Conservation (phyloP, 1,140 invertebrate species). For the Temnothorax curvispinosus region DNA sequence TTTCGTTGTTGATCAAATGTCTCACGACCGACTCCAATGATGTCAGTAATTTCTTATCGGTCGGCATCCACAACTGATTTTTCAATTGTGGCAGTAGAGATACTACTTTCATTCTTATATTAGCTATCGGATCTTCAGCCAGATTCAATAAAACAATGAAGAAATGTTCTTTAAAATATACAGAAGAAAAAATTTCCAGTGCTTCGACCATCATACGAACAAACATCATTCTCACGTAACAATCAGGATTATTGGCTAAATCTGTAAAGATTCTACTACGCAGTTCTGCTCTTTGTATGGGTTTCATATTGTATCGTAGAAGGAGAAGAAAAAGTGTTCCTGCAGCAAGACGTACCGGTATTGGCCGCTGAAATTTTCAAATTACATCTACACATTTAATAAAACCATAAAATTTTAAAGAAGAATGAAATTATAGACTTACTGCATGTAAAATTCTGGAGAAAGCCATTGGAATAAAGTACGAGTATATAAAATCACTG, state of each 20-base stretch:
- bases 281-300: conserved; percentile 88
- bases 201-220: conserved; percentile 88
- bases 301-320: conserved; percentile 87
- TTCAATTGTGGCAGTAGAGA: conserved; percentile 88
- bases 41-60: conserved; percentile 87
- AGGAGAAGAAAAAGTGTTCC: conserved; percentile 88
- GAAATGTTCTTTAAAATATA: conserved; percentile 91
- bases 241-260: conserved; percentile 87
- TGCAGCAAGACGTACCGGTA: conserved; percentile 89
- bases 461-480: conserved; percentile 89
- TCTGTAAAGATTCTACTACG: conserved; percentile 86
- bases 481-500: conserved; percentile 89
- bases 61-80: conserved; percentile 87
- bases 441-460: conserved; percentile 88
- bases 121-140: conserved; percentile 88
- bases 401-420: background rate
- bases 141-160: conserved; percentile 87
- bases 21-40: conserved; percentile 87
- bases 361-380: conserved; percentile 87
- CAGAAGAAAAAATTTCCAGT: conserved; percentile 89
- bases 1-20: conserved; percentile 87
- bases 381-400: background rate
- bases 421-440: conserved; percentile 77
- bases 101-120: conserved; percentile 88
- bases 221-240: conserved; percentile 89